Evolutionary conservation across 2,113 vertebrate species (phyloP).

Genomic region (Chauna torquata): DNA sequence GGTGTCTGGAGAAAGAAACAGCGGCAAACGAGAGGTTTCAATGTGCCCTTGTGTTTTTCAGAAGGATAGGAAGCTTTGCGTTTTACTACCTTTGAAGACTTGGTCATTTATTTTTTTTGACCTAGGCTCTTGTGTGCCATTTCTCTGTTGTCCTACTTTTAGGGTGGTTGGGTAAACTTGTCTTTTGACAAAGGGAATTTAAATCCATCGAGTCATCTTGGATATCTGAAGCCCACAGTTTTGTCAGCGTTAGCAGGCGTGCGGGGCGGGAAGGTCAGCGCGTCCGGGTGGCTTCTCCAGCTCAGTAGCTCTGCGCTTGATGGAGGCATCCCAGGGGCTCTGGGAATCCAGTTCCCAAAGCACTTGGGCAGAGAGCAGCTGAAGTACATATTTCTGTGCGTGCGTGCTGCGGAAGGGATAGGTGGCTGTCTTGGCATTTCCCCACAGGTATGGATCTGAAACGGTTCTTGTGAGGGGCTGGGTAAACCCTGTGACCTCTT

Average conservation of each 20-base stretch:
- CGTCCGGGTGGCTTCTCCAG: too few species aligned
- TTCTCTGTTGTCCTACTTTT: neutral
- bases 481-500: neutral
- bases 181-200: neutral
- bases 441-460: accelerated
- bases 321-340: neutral
- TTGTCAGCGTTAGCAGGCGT: neutral
- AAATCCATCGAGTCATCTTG: neutral
- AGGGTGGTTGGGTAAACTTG: neutral
- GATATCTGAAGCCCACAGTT: accelerated
- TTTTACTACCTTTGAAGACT: neutral
- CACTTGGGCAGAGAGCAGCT: neutral
- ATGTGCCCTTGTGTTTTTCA: accelerated
- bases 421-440: neutral
- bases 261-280: neutral
- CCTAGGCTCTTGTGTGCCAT: accelerated
- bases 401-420: neutral
- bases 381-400: accelerated
- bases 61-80: neutral
- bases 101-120: neutral
- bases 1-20: neutral
- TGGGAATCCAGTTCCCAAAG: neutral
- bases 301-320: neutral
- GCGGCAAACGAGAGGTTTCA: neutral
- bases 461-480: neutral